A percentile compares a stretch with the other conserved stretches of the same genome.
phyloP scores from a whole-genome alignment of 2,888 invertebrate species.

The Parasteatoda lunata region DNA sequence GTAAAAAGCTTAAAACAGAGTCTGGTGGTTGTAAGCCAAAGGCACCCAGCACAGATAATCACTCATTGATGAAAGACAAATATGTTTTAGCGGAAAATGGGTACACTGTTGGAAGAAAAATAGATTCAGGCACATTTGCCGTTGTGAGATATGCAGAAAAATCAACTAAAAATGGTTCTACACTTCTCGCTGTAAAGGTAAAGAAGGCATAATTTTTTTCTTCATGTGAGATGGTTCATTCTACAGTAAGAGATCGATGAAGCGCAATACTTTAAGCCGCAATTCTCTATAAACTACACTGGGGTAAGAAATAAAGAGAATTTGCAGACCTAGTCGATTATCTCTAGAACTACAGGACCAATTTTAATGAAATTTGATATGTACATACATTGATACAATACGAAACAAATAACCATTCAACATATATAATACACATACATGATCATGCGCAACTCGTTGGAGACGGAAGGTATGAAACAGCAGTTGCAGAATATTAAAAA shows the following conservation, averaged over 20 bases:
- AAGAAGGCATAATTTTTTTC: background rate
- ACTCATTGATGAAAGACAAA: conserved; percentile 29
- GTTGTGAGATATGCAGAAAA: conserved; percentile 55
- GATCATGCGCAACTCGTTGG: background rate
- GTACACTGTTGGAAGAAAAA: conserved; percentile 50
- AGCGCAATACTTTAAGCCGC: background rate
- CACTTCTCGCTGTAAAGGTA: conserved; percentile 57
- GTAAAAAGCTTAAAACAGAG: background rate
- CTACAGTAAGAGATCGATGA: no score
- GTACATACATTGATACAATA: no score
- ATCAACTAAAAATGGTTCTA: background rate
- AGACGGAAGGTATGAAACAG: background rate
- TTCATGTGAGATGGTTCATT: background rate
- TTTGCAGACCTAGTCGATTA: no score
- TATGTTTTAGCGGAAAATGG: conserved; percentile 28
- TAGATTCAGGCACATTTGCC: conserved; percentile 65
- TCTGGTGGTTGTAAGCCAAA: background rate
- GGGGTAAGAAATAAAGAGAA: background rate
- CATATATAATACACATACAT: background rate
- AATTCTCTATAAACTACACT: background rate
- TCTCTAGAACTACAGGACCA: no score
- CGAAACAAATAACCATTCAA: background rate
- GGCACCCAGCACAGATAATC: background rate
- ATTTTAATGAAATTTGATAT: no score
- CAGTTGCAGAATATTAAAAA: background rate